Evolutionary conservation across 2,888 invertebrate genomes (phyloP).

Genomic region (Callinectes sapidus): DNA sequence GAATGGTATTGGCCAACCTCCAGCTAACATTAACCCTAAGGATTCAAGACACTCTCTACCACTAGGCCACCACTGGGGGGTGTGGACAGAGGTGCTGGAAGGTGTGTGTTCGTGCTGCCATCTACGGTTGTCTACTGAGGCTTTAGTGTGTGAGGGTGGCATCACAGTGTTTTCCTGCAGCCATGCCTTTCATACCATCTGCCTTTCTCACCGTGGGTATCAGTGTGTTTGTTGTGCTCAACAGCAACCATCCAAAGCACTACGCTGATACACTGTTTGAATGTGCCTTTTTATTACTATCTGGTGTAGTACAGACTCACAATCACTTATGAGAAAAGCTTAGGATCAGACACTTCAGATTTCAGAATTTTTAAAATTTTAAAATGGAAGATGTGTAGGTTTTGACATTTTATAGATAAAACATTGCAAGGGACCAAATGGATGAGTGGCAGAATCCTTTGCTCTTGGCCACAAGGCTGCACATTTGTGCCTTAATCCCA

Average conservation of each 20-base stretch:
- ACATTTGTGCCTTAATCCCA: too few species aligned
- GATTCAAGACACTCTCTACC: background rate
- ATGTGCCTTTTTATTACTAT: background rate
- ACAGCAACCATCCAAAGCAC: background rate
- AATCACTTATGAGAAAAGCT: too few species aligned
- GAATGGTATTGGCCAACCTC: background rate
- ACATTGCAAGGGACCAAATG: too few species aligned
- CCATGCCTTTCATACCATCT: conserved; percentile 81
- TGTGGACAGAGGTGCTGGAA: conserved; percentile 75
- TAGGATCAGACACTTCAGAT: too few species aligned
- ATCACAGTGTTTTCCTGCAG: conserved; percentile 81
- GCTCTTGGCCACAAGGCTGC: too few species aligned
- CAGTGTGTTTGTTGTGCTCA: conserved; percentile 56
- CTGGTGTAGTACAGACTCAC: background rate
- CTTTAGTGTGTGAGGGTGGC: conserved; percentile 81
- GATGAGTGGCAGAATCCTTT: too few species aligned
- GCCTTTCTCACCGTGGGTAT: conserved; percentile 75
- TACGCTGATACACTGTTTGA: background rate
- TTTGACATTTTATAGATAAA: too few species aligned
- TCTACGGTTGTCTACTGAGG: conserved; percentile 80
- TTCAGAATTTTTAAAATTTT: too few species aligned
- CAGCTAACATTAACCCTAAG: background rate
- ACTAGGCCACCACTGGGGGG: conserved; percentile 78
- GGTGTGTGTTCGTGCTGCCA: conserved; percentile 78
- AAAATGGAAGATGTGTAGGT: too few species aligned